Percentiles rank a stretch among this genome's conserved stretches.
Evolutionary conservation across 2,888 invertebrate genomes (phyloP).

Genomic region (Notodonta dromedarius): DNA sequence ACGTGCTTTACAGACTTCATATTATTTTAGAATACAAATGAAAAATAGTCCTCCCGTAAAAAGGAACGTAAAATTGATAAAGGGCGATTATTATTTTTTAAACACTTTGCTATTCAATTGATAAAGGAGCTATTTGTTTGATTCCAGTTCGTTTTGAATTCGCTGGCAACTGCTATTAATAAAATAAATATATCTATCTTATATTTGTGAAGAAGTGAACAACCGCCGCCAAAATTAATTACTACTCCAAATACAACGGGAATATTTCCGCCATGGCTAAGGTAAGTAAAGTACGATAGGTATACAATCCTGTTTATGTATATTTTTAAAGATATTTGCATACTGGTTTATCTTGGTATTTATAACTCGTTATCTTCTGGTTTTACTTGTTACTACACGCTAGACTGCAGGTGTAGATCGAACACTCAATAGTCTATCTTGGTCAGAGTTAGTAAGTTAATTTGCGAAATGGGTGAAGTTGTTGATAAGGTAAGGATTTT

Average conservation of each 20-base stretch:
- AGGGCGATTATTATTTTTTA: conserved; percentile 10
- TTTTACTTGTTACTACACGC: background rate
- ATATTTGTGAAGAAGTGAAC: conserved; percentile 30
- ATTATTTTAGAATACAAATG: no score
- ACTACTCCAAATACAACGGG: conserved; percentile 87
- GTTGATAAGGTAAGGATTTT: conserved; percentile 48
- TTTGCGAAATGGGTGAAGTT: conserved; percentile 49
- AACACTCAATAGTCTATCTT: background rate
- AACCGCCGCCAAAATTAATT: conserved; percentile 85
- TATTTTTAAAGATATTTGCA: conserved; percentile 51
- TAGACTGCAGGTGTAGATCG: background rate
- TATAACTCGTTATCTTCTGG: conserved; percentile 17
- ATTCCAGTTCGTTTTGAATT: no score
- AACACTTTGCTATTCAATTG: conserved; percentile 38
- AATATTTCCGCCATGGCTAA: conserved; percentile 88
- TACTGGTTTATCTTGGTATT: conserved; percentile 52
- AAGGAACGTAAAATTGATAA: conserved; percentile 28
- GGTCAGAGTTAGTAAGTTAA: background rate
- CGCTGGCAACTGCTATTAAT: no score
- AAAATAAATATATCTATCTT: conserved; percentile 3
- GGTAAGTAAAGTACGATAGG: conserved; percentile 66
- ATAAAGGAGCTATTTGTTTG: conserved; percentile 29
- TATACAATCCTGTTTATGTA: conserved; percentile 39
- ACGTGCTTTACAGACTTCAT: no score
- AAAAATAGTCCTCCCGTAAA: conserved; percentile 4